Conservation (phyloP, 2,888 invertebrate genomes). For the Fragum fragum region DNA sequence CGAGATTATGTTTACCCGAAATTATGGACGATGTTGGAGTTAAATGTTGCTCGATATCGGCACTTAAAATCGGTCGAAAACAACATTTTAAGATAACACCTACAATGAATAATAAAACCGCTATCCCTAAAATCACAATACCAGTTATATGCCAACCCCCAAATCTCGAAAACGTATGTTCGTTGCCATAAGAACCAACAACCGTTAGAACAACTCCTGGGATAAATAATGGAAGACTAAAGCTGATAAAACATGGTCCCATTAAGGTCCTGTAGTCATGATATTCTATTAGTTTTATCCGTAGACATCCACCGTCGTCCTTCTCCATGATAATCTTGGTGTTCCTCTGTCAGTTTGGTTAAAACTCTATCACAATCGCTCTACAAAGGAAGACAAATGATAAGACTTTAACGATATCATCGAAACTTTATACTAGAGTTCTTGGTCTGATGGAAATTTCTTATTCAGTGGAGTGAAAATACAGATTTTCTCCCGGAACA, state of each 20-base stretch:
- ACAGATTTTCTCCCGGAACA: too few species aligned
- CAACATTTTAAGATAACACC: constrained; percentile 70
- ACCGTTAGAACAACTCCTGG: constrained; percentile 66
- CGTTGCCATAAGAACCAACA: constrained; percentile 67
- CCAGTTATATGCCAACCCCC: constrained; percentile 72
- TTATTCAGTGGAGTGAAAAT: too few species aligned
- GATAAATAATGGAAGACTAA: constrained; percentile 63
- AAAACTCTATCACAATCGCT: too few species aligned
- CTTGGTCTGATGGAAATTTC: too few species aligned
- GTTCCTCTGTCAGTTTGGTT: too few species aligned
- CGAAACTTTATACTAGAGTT: too few species aligned
- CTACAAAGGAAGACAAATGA: too few species aligned
- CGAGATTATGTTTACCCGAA: constrained; percentile 53
- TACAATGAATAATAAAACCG: constrained; percentile 57
- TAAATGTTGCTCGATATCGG: constrained; percentile 68
- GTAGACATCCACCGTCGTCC: constrained; percentile 39
- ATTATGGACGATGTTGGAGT: constrained; percentile 64
- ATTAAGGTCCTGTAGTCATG: constrained; percentile 61
- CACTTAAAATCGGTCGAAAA: constrained; percentile 66
- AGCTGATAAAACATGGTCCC: constrained; percentile 64
- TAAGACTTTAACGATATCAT: too few species aligned
- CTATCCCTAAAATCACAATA: constrained; percentile 61
- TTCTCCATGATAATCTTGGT: constrained; percentile 14
- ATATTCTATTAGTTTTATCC: constrained; percentile 59
- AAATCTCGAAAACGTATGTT: constrained; percentile 64